A percentile compares a stretch with the other conserved stretches of the same genome.
phyloP scores from a whole-genome alignment of 2,888 invertebrate species.

The Microctonus aethiopoides region DNA sequence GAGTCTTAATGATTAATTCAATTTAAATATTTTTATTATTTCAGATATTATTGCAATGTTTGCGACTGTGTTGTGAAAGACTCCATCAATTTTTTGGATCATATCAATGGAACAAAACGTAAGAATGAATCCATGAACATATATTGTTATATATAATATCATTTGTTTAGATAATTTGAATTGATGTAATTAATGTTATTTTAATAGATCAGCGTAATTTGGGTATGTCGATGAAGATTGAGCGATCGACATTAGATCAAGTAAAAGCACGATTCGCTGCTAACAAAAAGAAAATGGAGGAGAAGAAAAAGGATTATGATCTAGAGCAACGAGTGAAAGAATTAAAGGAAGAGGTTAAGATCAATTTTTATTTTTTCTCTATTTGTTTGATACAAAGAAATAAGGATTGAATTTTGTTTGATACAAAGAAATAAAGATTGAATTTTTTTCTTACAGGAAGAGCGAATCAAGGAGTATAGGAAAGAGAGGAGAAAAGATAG shows the following conservation, averaged over 20 bases:
- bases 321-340: conserved; percentile 90
- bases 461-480: conserved; percentile 88
- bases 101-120: conserved; percentile 99
- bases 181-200: background rate
- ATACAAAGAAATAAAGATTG: too few species aligned
- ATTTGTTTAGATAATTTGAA: background rate
- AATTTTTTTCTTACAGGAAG: conserved; percentile 78
- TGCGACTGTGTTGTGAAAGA: conserved; percentile 99
- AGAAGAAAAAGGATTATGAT: conserved; percentile 96
- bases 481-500: conserved; percentile 90
- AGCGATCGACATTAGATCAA: conserved; percentile 93
- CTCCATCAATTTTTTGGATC: conserved; percentile 98
- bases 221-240: conserved; percentile 99
- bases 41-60: conserved; percentile 96
- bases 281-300: conserved; percentile 94
- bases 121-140: conserved; percentile 55
- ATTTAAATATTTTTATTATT: conserved; percentile 6
- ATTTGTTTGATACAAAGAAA: too few species aligned
- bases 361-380: background rate
- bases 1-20: too few species aligned
- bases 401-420: too few species aligned
- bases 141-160: too few species aligned
- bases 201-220: conserved; percentile 89
- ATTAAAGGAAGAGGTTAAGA: conserved; percentile 85
- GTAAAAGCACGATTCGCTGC: conserved; percentile 91